Percentiles rank a stretch among this genome's conserved stretches.
These are phyloP conservation scores for Myiopsitta monachus DNA, from an alignment of 2,113 vertebrate genomes.

Conservation along the genomic window DNA sequence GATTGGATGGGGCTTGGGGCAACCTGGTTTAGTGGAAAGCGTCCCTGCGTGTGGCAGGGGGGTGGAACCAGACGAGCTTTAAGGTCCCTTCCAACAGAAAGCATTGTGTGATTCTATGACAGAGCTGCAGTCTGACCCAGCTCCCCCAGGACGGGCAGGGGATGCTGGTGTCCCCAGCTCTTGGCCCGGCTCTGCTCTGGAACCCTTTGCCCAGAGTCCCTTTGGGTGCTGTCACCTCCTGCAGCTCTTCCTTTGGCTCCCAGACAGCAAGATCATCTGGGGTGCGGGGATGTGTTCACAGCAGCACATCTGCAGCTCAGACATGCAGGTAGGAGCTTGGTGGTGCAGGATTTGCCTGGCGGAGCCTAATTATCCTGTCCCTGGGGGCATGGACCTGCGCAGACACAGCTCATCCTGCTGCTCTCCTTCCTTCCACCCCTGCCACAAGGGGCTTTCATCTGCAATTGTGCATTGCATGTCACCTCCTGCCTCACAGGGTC, in stretches of 20 bases:
- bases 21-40: not conserved
- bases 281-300: not conserved
- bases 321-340: not conserved
- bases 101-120: not conserved
- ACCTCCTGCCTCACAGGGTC: not conserved
- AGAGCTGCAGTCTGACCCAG: no score
- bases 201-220: no score
- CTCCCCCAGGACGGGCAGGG: not conserved
- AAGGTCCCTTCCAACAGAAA: not conserved
- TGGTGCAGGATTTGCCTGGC: fast-evolving
- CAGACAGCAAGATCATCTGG: not conserved
- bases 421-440: not conserved
- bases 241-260: not conserved
- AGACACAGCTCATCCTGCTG: not conserved
- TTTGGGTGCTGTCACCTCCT: not conserved
- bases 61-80: not conserved
- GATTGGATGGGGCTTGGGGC: not conserved
- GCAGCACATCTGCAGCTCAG: not conserved
- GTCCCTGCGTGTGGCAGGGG: not conserved
- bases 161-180: fast-evolving
- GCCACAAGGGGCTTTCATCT: not conserved
- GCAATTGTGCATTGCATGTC: fast-evolving
- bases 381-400: not conserved
- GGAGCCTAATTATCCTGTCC: fast-evolving
- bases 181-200: no score